A percentile compares a stretch with the other conserved stretches of the same genome.
Evolutionary conservation across 2,888 invertebrate genomes (phyloP).

Genomic region (Alloplasta piceator): DNA sequence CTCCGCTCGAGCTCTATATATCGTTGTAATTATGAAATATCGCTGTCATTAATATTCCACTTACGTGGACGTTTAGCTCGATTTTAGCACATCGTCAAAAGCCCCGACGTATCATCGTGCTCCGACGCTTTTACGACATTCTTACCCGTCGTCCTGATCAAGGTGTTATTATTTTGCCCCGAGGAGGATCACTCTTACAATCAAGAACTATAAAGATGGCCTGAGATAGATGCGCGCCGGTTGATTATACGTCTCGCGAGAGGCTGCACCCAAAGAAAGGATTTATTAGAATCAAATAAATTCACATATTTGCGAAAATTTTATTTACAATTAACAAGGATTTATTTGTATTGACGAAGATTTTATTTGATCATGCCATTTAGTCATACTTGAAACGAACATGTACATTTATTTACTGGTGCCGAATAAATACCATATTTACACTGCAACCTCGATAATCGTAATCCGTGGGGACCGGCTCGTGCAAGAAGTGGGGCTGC

Average conservation of each 20-base stretch:
- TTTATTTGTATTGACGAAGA: too few species aligned
- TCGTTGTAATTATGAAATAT: slow-evolving; percentile 63
- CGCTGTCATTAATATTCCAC: slow-evolving; percentile 72
- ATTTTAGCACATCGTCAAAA: slow-evolving; percentile 71
- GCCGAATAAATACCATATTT: too few species aligned
- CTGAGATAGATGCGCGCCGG: slow-evolving; percentile 35
- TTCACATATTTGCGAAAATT: too few species aligned
- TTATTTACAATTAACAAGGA: too few species aligned
- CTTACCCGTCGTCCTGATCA: slow-evolving; percentile 47
- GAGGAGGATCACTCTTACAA: slow-evolving; percentile 53
- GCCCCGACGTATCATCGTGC: slow-evolving; percentile 32
- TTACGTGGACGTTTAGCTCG: slow-evolving; percentile 71
- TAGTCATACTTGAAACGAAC: too few species aligned
- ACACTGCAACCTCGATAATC: too few species aligned
- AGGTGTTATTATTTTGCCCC: slow-evolving; percentile 54
- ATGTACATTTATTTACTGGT: too few species aligned
- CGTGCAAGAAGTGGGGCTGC: too few species aligned
- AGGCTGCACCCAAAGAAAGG: too few species aligned
- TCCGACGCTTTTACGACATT: slow-evolving; percentile 51
- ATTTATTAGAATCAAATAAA: too few species aligned
- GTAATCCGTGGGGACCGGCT: too few species aligned
- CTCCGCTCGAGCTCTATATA: slow-evolving; percentile 40
- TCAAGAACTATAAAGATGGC: slow-evolving; percentile 54
- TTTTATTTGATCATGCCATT: too few species aligned
- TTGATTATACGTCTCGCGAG: slow-evolving; percentile 36